These are phyloP conservation scores for Dasyurus viverrinus DNA, from an alignment of 2,113 vertebrate genomes.

Conservation along the genomic window DNA sequence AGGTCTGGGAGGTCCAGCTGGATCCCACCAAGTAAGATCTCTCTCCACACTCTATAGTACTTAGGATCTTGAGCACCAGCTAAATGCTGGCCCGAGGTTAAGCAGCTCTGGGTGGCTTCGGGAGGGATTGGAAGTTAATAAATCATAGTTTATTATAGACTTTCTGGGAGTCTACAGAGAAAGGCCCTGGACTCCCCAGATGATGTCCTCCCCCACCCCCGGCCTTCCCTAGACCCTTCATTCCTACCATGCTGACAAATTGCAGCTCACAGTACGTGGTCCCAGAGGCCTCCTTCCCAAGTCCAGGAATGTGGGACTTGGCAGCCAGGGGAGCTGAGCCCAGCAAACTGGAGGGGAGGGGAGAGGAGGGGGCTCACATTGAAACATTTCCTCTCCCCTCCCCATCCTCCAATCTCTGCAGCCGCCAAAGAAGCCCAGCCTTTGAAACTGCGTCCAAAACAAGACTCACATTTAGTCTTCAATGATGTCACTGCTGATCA, in stretches of 20 bases:
- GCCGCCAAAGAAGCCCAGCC: constrained; percentile 23
- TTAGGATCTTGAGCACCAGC: background rate
- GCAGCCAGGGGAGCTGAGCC: constrained; percentile 31
- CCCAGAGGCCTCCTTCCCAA: constrained; percentile 72
- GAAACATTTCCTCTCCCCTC: constrained; percentile 22
- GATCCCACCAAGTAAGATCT: background rate
- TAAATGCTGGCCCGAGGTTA: constrained; percentile 50
- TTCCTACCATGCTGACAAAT: constrained; percentile 70
- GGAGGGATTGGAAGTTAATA: constrained; percentile 66
- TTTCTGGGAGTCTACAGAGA: constrained; percentile 65
- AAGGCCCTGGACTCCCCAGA: constrained; percentile 25
- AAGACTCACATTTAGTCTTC: constrained; percentile 68
- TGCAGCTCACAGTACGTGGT: constrained; percentile 52
- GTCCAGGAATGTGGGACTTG: constrained; percentile 52
- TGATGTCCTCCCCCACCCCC: constrained; percentile 38
- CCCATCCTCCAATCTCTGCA: constrained; percentile 64
- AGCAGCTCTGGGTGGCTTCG: constrained; percentile 29
- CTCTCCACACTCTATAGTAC: background rate
- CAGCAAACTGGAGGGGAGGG: constrained; percentile 56
- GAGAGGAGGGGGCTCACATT: constrained; percentile 49
- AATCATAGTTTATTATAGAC: constrained; percentile 73
- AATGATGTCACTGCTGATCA: constrained; percentile 85
- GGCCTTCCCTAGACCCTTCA: constrained; percentile 11
- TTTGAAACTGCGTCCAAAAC: constrained; percentile 84
- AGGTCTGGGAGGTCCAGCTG: background rate